Base-by-base conservation (phyloP, 2,888 invertebrate genomes). In the Dasysyrphus albostriatus region DNA sequence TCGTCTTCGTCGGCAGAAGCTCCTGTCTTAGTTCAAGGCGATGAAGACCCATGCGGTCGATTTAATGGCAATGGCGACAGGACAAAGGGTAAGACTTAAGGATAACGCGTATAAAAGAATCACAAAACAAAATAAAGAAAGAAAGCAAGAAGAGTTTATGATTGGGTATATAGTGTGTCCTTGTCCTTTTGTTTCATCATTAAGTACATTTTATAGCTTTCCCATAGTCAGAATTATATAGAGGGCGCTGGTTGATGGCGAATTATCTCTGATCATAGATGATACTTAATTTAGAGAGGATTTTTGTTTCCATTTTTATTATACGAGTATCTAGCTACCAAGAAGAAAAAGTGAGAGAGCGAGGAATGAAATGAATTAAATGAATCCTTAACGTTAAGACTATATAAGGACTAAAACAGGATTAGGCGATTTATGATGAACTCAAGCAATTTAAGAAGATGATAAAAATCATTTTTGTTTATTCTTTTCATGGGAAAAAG, bases 111-210 rank as follows among this genome's bases (percentile, higher is more conserved):
- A 65, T 67, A 67, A n/a, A 49, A 37, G 12, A 49, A 47, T 1
- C 24, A 10, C 24, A 14, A 49, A 67, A 1, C 6, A 9, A 32
- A 34, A 32, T 0, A 32, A 34, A 16, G n/a, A 6, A 37, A n/a
- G 5, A 16, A n/a, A 34, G 34, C 16, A 59, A 37, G 47, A 16
- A 49, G 56, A 58, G 74, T 82, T 77, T 85, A 78, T 73, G 77
- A 74, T 77, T 77, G 49, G 49, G 77, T 54, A 24, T 24, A 24
- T 24, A 24, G n/a, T 39, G 37, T 69, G 67, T 69, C 67, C 37
- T 67, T 73, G 81, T 73, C 58, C 85, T 78, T 85, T 85, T 82
- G 82, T 85, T 82, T 77, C 51, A 70, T 85, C 73, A 82, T 85
- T 85, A 78, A 70, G 69, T 37, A 54, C 56, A 70, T 70, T 83